phyloP scores from a whole-genome alignment of 2,113 vertebrate genomes.

The Ochotona curzoniae region DNA sequence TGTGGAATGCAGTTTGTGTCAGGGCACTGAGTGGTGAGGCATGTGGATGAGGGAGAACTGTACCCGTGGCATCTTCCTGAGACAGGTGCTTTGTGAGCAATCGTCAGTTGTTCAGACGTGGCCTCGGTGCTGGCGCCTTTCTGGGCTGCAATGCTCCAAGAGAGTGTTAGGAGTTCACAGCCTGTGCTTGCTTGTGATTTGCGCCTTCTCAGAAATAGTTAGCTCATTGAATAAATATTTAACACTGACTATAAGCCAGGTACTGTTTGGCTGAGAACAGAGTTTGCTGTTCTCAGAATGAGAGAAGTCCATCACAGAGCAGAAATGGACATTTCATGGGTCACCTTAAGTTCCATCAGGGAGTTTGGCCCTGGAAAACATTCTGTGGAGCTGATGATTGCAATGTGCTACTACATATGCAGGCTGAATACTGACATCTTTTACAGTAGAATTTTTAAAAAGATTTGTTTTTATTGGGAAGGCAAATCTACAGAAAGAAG shows the following conservation, averaged over 20 bases:
- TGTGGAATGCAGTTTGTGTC: not conserved
- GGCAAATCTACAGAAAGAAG: too few species aligned
- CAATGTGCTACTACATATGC: not conserved
- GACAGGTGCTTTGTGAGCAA: not conserved
- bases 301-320: not conserved
- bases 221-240: constrained; percentile 71
- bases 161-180: not conserved
- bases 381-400: not conserved
- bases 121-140: not conserved
- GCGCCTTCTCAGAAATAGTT: constrained; percentile 60
- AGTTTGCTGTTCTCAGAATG: constrained; percentile 19
- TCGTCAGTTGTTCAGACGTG: not conserved
- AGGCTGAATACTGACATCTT: not conserved
- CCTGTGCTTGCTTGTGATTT: constrained; percentile 42
- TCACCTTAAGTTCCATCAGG: not conserved
- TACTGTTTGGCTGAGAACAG: constrained; percentile 16
- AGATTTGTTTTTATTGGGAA: too few species aligned
- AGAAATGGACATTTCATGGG: not conserved
- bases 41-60: not conserved
- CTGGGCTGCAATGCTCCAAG: not conserved
- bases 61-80: not conserved
- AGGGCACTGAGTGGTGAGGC: not conserved
- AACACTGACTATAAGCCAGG: constrained; percentile 33
- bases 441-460: not conserved
- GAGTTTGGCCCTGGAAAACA: not conserved